These are phyloP conservation scores for Naja naja DNA, from an alignment of 2,113 vertebrate genomes.

Conservation along the genomic window DNA sequence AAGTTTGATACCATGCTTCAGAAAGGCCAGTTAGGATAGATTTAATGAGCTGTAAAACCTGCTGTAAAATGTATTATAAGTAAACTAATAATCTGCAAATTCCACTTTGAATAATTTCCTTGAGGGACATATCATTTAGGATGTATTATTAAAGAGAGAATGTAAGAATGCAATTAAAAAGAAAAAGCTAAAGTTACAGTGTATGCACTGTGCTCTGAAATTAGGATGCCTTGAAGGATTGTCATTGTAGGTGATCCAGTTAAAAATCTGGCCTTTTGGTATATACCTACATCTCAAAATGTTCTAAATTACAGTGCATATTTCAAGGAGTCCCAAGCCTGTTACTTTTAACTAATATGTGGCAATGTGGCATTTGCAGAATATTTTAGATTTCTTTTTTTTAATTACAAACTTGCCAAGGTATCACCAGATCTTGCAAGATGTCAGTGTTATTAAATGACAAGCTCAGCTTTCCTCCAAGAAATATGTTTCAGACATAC, in stretches of 20 bases:
- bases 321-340: slow-evolving; percentile 26
- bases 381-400: not conserved
- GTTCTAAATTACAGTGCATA: not conserved
- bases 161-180: not conserved
- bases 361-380: not conserved
- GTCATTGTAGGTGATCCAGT: not conserved
- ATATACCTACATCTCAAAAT: not conserved
- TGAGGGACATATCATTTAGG: not conserved
- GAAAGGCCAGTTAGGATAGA: slow-evolving; percentile 22
- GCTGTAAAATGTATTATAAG: slow-evolving; percentile 23
- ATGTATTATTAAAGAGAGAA: not conserved
- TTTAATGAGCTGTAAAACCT: slow-evolving; percentile 7
- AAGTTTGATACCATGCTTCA: slow-evolving; percentile 35
- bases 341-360: not conserved
- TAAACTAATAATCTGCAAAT: slow-evolving; percentile 14
- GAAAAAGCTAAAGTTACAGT: not conserved
- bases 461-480: not conserved
- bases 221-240: not conserved
- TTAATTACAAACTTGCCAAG: not conserved
- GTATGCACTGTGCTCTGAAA: not conserved
- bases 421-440: not conserved
- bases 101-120: slow-evolving; percentile 17
- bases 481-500: too few relatives aligned
- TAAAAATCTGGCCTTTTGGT: not conserved
- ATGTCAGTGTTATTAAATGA: not conserved